Base-by-base conservation (phyloP, 1,140 invertebrate species). In the Trichonephila clavipes region DNA sequence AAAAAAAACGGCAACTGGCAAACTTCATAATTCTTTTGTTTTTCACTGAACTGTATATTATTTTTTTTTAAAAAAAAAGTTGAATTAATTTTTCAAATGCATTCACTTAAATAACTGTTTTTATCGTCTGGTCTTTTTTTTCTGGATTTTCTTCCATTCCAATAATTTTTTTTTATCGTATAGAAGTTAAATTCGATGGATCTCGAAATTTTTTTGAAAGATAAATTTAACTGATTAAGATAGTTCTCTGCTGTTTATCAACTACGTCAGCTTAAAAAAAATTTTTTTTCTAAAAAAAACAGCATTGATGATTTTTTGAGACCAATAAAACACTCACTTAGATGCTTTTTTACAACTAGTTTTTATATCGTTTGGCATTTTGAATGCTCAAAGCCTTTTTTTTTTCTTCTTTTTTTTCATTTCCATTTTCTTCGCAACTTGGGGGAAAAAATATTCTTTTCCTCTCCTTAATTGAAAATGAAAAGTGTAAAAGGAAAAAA, bases 401-500 rank as follows among this genome's bases (percentile, higher is more conserved):
- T 3, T 44, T 16, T 12, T 69, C 72, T 72, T 64, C 72, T 72
- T 64, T 34, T 87, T 24, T 28, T 28, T 28, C 28, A 64, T 64
- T 19, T 64, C 19, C 14, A 24, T 21, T 24, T 58, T 51, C 51
- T 51, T 51, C 44, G n/a, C 21, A 24, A 24, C 12, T 64, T 64
- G 18, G 5, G 7, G 10, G 10, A 51, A 51, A 34, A 81, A 90
- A 82, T 82, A 82, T n/a, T n/a, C 24, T 24, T 34, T 64, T 88
- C 69, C 72, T 82, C 82, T 81, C 19, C 69, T 82, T 90, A 82
- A 90, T 90, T 90, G 89, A 82, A 82, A 82, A 40, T 6, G 18
- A 62, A 90, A 51, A 21, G 59, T 81, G 72, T 12, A 85, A 28
- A 1, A 1, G 51, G 16, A 85, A 66, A 64, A 58, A 64, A 62